phyloP scores from a whole-genome alignment of 1,140 invertebrate species.

The Sitobion miscanthi region DNA sequence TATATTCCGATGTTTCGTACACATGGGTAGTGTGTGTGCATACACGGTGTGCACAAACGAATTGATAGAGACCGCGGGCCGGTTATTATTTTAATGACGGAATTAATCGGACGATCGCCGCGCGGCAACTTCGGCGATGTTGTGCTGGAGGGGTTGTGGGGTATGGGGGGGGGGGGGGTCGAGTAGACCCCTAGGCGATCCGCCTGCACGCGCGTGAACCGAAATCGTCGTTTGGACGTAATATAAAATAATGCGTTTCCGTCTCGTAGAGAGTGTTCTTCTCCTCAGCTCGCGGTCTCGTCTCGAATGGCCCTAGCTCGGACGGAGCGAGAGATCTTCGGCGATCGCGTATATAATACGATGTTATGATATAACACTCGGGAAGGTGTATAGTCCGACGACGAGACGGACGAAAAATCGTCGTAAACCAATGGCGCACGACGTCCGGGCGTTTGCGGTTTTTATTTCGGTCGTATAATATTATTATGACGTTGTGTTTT shows the following conservation, averaged over 20 bases:
- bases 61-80: not conserved
- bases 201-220: not conserved
- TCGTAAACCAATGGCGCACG: not conserved
- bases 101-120: conserved; percentile 1
- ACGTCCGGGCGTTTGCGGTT: too few relatives aligned
- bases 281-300: not conserved
- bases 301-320: too few relatives aligned
- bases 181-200: not conserved
- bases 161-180: too few relatives aligned
- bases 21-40: not conserved
- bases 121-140: not conserved
- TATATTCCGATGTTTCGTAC: not conserved
- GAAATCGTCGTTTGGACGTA: not conserved
- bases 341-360: not conserved
- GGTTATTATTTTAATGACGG: conserved; percentile 39
- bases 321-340: not conserved
- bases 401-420: not conserved
- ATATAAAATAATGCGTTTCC: too few relatives aligned
- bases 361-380: not conserved
- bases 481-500: not conserved
- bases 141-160: not conserved
- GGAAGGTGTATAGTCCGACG: not conserved
- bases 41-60: not conserved
- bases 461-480: not conserved
- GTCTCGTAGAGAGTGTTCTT: too few relatives aligned